Evolutionary conservation across 2,113 vertebrate genomes (phyloP).

Genomic region (Lophochroa leadbeateri): DNA sequence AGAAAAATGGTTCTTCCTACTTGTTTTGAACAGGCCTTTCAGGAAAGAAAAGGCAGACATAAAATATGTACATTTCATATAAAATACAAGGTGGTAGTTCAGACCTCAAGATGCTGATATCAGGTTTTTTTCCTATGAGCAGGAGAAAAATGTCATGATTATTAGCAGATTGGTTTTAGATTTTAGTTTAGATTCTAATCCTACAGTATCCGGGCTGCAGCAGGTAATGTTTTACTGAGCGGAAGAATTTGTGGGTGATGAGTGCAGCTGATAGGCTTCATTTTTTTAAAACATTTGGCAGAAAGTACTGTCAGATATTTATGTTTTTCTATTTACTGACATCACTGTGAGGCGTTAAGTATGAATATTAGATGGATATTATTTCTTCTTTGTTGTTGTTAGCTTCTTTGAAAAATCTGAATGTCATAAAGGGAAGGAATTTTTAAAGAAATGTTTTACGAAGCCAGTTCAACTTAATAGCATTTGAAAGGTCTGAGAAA

Average conservation of each 20-base stretch:
- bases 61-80: not conserved
- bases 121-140: not conserved
- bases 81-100: constrained; percentile 5
- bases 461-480: not conserved
- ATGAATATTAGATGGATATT: not conserved
- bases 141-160: constrained; percentile 19
- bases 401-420: not conserved
- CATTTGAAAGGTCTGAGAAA: not conserved
- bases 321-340: not conserved
- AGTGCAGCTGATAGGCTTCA: not conserved
- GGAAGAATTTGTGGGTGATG: not conserved
- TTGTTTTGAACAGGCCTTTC: constrained; percentile 33
- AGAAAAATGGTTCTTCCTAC: constrained; percentile 32
- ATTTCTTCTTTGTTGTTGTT: not conserved
- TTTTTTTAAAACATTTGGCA: not conserved
- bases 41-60: not conserved
- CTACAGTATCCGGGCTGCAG: not conserved
- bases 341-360: not conserved
- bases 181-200: constrained; percentile 47
- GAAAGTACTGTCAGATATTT: not conserved
- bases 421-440: not conserved
- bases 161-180: constrained; percentile 53
- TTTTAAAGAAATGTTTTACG: not conserved
- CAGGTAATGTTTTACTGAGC: not conserved
- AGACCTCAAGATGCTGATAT: constrained; percentile 5